Evolutionary conservation across 2,797 vertebrate genomes (phyloP), one percentile per base, ranked within the genome.

Genomic region (Pseudomugil tenellus): DNA sequence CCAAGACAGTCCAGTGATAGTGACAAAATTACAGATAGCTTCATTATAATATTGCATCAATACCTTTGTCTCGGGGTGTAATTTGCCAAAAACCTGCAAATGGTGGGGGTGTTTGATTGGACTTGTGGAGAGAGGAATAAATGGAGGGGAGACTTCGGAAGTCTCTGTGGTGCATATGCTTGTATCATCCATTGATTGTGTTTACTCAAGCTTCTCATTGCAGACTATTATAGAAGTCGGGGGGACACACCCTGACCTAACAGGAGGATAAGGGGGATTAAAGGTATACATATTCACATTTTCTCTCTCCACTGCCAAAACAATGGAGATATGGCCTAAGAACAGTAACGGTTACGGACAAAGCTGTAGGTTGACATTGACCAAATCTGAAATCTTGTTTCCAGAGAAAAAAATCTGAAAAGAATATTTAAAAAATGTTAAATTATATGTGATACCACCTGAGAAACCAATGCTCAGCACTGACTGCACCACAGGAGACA

Each of bases 171-270:
- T 89, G 84, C 76, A 78, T 88, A 72, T 87, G 83, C 81, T 77
- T 79, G 88, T 90, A 67, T 91, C 87, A 88, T 84, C 85, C 89
- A 93, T 93, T 93, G 93, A 94, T 93, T 93, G 90, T 93, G 91
- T 94, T 94, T 93, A 92, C 88, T 94, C 89, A 88, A 88, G 93
- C 92, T 87, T 92, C 92, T 93, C 89, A 93, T 93, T 90, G 92
- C 91, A 88, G 89, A 90, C 92, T 91, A 92, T 92, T 94, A 94
- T 76, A 67, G 86, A 72, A 86, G 89, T 91, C 79, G 67, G 64
- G 79, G 81, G 83, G 88, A 91, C 90, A 90, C 89, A 82, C 87
- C 92, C 87, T 77, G 84, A 80, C 80, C 89, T 90, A 84, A 89
- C 86, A 87, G 83, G 63, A 88, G 85, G 90, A 92, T 91, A 84